Conservation (phyloP, 2,888 invertebrate genomes). For the Subacronicta megacephala region DNA sequence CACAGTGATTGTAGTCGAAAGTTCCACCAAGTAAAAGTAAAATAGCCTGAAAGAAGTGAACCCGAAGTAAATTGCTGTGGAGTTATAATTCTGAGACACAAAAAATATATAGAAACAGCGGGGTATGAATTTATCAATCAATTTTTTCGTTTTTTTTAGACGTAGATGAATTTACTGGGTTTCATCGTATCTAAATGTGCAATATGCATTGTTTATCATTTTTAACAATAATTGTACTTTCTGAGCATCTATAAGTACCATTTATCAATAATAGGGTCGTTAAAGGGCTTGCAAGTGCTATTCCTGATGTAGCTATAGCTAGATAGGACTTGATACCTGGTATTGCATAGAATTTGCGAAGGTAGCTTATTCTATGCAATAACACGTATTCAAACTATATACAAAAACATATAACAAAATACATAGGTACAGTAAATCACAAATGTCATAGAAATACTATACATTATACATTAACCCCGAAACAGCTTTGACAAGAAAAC, state of each 20-base stretch:
- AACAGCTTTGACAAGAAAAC: conserved; percentile 40
- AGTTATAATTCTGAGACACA: conserved; percentile 19
- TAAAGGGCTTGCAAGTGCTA: too few relatives aligned
- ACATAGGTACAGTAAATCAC: conserved; percentile 31
- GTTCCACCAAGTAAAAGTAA: conserved; percentile 20
- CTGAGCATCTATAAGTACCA: too few relatives aligned
- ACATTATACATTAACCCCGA: conserved; percentile 52
- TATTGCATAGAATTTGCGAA: too few relatives aligned
- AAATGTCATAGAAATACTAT: conserved; percentile 30
- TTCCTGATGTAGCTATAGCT: too few relatives aligned
- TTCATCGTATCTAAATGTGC: not conserved
- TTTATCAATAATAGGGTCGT: not conserved
- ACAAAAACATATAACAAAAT: conserved; percentile 11
- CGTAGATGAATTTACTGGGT: not conserved
- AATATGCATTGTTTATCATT: not conserved
- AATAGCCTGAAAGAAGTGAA: conserved; percentile 33
- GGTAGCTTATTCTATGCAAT: too few relatives aligned
- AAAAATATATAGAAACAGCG: conserved; percentile 23
- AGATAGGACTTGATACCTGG: too few relatives aligned
- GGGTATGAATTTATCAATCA: conserved; percentile 8
- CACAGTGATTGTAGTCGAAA: conserved; percentile 30
- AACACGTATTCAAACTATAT: too few relatives aligned
- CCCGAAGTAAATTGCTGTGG: conserved; percentile 37
- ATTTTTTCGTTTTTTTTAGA: not conserved
- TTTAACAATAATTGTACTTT: not conserved